Conservation (phyloP, 2,113 vertebrate genomes). For the Vidua macroura region DNA sequence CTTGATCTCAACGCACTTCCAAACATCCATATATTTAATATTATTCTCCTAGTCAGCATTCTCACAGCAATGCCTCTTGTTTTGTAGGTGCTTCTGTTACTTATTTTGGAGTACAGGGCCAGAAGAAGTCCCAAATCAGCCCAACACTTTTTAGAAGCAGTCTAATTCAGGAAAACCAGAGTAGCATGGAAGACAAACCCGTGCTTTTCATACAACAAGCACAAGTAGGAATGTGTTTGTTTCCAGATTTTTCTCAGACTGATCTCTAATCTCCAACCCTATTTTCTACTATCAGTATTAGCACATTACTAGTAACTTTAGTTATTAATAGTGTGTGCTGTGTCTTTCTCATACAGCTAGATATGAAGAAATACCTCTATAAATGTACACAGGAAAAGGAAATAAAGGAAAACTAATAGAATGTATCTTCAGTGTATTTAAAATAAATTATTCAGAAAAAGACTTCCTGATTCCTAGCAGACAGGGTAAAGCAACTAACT, state of each 20-base stretch:
- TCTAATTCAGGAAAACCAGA: not conserved
- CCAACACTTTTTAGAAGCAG: not conserved
- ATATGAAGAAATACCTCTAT: not conserved
- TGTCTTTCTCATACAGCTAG: not conserved
- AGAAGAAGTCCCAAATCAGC: not conserved
- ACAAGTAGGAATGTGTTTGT: not conserved
- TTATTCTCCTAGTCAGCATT: not conserved
- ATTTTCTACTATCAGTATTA: not conserved
- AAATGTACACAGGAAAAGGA: not conserved
- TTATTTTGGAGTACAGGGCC: not conserved
- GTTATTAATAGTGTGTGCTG: not conserved
- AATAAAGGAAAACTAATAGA: not conserved
- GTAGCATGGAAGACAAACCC: not conserved
- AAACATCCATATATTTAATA: not conserved
- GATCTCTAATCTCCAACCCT: not conserved
- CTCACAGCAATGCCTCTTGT: not conserved
- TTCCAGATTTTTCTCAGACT: not conserved
- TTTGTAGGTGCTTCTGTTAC: not conserved
- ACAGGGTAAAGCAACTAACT: not conserved
- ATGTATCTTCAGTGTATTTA: not conserved
- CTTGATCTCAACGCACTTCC: not conserved
- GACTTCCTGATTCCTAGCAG: not conserved
- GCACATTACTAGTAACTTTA: not conserved
- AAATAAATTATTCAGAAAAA: not conserved
- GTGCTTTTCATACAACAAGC: not conserved